Conservation (phyloP, 2,888 invertebrate genomes). For the Baccha elongata region DNA sequence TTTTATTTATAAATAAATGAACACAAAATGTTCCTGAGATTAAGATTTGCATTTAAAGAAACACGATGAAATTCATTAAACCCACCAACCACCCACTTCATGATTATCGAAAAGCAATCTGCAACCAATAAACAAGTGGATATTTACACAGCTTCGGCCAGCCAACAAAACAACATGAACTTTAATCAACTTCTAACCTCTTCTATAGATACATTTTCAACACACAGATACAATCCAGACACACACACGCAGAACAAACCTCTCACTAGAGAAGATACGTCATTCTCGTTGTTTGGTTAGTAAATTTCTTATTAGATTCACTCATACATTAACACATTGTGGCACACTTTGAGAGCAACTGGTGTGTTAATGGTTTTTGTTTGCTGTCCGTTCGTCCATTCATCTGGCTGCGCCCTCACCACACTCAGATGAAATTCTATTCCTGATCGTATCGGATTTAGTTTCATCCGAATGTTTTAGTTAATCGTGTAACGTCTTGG, state of each 20-base stretch:
- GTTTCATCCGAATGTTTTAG: constrained; percentile 76
- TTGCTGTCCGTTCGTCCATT: constrained; percentile 52
- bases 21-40: background rate
- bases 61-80: background rate
- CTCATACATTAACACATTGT: constrained; percentile 19
- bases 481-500: constrained; percentile 78
- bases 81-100: constrained; percentile 27
- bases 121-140: constrained; percentile 49
- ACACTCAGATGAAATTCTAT: constrained; percentile 75
- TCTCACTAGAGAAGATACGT: background rate
- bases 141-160: background rate
- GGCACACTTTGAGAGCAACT: constrained; percentile 48
- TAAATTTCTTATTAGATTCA: constrained; percentile 62
- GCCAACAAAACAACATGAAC: constrained; percentile 38
- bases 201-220: constrained; percentile 25
- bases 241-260: constrained; percentile 1
- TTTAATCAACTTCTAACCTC: constrained; percentile 57
- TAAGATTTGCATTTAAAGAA: background rate
- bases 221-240: background rate
- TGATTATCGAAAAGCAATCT: constrained; percentile 29
- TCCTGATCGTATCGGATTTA: constrained; percentile 77
- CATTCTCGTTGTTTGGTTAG: constrained; percentile 4
- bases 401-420: constrained; percentile 73
- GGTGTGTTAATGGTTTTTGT: constrained; percentile 38
- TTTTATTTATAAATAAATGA: background rate